phyloP scores from a whole-genome alignment of 1,140 invertebrate genomes.

The Drosophila melanica region DNA sequence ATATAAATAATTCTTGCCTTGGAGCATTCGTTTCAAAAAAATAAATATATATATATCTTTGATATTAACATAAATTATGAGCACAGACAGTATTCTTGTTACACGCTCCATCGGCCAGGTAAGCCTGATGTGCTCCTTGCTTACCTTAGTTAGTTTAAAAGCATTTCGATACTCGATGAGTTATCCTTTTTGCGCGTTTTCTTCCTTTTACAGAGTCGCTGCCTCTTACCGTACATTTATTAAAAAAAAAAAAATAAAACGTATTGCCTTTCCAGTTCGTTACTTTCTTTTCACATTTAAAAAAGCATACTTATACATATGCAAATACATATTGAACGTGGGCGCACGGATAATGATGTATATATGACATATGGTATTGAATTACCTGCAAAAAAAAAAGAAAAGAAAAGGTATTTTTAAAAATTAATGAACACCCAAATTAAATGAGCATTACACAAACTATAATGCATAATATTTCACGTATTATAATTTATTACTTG shows the following conservation, averaged over 20 bases:
- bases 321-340: neutral
- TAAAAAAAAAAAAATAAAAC: slow-evolving; percentile 58
- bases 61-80: neutral
- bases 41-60: neutral
- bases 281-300: slow-evolving; percentile 14
- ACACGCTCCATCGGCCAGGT: slow-evolving; percentile 5
- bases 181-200: slow-evolving; percentile 63
- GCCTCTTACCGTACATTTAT: slow-evolving; percentile 65
- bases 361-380: slow-evolving; percentile 8
- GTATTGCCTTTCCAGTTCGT: slow-evolving; percentile 47
- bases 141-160: slow-evolving; percentile 58
- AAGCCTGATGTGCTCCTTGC: slow-evolving; percentile 8
- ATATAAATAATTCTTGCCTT: neutral
- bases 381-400: slow-evolving; percentile 19
- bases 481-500: too few species aligned
- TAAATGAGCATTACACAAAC: too few species aligned
- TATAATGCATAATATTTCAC: too few species aligned
- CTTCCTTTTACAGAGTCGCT: slow-evolving; percentile 55
- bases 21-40: neutral
- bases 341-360: slow-evolving; percentile 3
- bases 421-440: too few species aligned
- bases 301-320: slow-evolving; percentile 2
- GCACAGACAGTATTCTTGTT: neutral
- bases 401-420: neutral
- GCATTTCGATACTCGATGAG: slow-evolving; percentile 46